Evolutionary conservation across 2,113 vertebrate genomes (phyloP), one percentile per base, ranked within the genome.

Genomic region (Buteo buteo): DNA sequence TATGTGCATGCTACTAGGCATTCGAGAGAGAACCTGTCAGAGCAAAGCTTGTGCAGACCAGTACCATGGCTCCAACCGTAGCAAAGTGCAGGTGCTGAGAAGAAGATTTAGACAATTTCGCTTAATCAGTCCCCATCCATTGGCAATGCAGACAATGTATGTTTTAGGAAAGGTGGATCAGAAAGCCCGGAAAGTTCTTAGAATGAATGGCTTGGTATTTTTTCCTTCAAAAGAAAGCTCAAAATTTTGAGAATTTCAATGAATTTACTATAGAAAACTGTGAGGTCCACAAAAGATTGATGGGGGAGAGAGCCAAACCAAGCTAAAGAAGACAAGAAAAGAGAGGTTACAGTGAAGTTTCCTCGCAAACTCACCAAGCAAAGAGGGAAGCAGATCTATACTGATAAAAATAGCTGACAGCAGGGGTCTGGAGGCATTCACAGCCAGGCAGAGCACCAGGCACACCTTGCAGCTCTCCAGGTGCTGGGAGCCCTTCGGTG

Each of bases 11-110:
- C 58, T 71, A 42, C 38, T 90, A 94, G 81, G 84, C 73, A 91
- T 89, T 93, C 7, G 11, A 88, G 89, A 88, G 62, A 50, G 78
- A 80, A 95, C 90, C 59, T 93, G 96, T 86, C 82, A 32, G 92
- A 91, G 67, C 96, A 93, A 66, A 76, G 71, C 72, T 90, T 28
- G 1, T 42, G 59, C 78, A 85, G 87, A 87, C 93, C 93, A 79
- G 73, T n/a, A 47, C 71, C 31, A 52, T 22, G 29, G 40, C 81
- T 95, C 82, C 85, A 85, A 65, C 36, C 11, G 5, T 4, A 13
- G 62, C 84, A 80, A 85, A 38, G 78, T 36, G 57, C 65, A 69
- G 36, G 69, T 12, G 54, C 45, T 0, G 3, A 93, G 45, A 18
- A 77, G 15, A 67, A 42, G 25, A 82, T 11, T 57, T 44, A 88